A percentile compares a stretch with the other conserved stretches of the same genome.
Evolutionary conservation across 2,113 vertebrate genomes (phyloP).

Genomic region (Atherinomorus stipes): DNA sequence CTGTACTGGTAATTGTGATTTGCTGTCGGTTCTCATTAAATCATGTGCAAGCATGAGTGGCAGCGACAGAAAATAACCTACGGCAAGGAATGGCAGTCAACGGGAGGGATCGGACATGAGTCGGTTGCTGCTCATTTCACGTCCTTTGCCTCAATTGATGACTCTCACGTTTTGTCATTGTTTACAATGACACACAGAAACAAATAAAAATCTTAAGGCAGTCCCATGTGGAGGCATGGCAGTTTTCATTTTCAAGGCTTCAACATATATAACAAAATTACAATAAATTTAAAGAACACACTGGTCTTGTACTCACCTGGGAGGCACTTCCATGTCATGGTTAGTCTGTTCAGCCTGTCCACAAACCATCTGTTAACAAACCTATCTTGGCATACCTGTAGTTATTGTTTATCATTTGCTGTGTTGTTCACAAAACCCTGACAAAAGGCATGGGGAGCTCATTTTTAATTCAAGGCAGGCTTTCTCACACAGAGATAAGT

Average conservation of each 20-base stretch:
- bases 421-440: slow-evolving; percentile 63
- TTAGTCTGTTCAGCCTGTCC: slow-evolving; percentile 38
- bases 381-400: slow-evolving; percentile 65
- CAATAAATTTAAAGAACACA: not conserved
- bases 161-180: slow-evolving; percentile 51
- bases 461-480: slow-evolving; percentile 73
- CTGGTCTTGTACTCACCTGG: slow-evolving; percentile 18
- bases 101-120: slow-evolving; percentile 45
- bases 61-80: slow-evolving; percentile 67
- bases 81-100: slow-evolving; percentile 56
- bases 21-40: slow-evolving; percentile 69
- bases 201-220: slow-evolving; percentile 8
- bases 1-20: slow-evolving; percentile 71
- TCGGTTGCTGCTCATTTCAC: slow-evolving; percentile 64
- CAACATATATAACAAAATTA: slow-evolving; percentile 9
- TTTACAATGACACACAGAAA: slow-evolving; percentile 36
- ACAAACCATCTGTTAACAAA: slow-evolving; percentile 40
- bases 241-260: slow-evolving; percentile 19
- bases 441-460: slow-evolving; percentile 66
- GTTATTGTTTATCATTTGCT: slow-evolving; percentile 55
- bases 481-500: slow-evolving; percentile 67
- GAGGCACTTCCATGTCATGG: slow-evolving; percentile 23
- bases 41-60: slow-evolving; percentile 45
- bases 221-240: not conserved
- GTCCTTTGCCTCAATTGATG: slow-evolving; percentile 49